Evolutionary conservation across 1,140 invertebrate genomes (phyloP), one percentile per base, ranked within the genome.

Genomic region (Pachypsylla venusta): DNA sequence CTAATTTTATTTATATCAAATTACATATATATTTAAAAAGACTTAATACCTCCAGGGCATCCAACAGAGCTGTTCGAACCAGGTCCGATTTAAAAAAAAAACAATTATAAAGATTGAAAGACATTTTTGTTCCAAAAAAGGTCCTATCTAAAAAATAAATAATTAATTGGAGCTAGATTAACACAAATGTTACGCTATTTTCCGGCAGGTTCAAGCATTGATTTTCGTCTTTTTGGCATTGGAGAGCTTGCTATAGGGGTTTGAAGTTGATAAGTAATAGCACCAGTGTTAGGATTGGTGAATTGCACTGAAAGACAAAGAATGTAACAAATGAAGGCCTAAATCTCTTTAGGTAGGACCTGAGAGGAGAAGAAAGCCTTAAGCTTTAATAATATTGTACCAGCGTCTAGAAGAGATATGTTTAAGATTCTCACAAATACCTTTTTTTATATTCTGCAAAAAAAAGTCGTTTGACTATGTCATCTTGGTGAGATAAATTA

Each of bases 261-360:
- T 10, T 5, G 42, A 19, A 48, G 16, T 19, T 48, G 42, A 19
- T 48, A 48, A 3, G 42, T 48, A 22, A 48, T 48, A 22, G 42
- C 42, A 3, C 42, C 42, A 4, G 42, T 48, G n/a, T 19, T 48
- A 4, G 42, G 42, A 22, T 48, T 48, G 5, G 42, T n/a, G n/a
- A 48, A 48, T 19, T 48, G 42, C n/a, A 48, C 42, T 48, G 42
- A 35, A 35, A n/a, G n/a, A n/a, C n/a, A n/a, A n/a, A n/a, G n/a
- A n/a, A n/a, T n/a, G n/a, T n/a, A n/a, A n/a, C n/a, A n/a, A n/a
- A n/a, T n/a, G n/a, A n/a, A n/a, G n/a, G n/a, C n/a, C n/a, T n/a
- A n/a, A n/a, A n/a, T n/a, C n/a, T n/a, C n/a, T n/a, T n/a, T n/a
- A n/a, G n/a, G n/a, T n/a, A n/a, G n/a, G 42, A 48, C n/a, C 16